Conservation (phyloP, 2,113 vertebrate genomes). For the Pachycephala philippinensis region DNA sequence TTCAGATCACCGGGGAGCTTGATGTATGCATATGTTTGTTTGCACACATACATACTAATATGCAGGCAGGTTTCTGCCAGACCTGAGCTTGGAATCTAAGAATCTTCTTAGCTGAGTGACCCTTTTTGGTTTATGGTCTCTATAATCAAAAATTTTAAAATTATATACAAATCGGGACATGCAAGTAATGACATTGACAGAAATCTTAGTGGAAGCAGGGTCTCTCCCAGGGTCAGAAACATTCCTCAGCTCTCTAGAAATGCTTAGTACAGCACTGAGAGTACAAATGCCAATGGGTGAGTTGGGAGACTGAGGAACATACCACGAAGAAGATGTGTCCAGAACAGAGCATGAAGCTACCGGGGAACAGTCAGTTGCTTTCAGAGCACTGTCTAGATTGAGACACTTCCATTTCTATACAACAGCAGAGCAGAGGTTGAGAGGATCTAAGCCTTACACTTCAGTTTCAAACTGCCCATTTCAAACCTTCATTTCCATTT, state of each 20-base stretch:
- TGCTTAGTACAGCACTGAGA: background rate
- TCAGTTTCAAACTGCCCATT: background rate
- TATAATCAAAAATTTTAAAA: background rate
- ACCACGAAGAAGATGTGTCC: background rate
- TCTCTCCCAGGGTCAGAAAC: background rate
- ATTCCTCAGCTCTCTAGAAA: background rate
- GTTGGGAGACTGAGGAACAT: background rate
- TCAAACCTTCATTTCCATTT: background rate
- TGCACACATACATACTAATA: background rate
- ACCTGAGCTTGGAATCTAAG: background rate
- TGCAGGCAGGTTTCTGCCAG: background rate
- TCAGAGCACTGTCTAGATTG: background rate
- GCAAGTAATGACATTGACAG: background rate
- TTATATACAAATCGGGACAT: background rate
- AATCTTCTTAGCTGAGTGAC: background rate
- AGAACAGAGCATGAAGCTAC: background rate
- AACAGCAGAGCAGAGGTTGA: background rate
- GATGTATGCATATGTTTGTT: background rate
- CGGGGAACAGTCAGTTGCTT: background rate
- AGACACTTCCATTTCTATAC: background rate
- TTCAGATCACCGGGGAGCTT: background rate
- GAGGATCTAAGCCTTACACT: background rate
- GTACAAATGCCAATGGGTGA: fast-evolving
- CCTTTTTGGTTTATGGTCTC: background rate
- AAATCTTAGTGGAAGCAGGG: background rate